A percentile compares a stretch with the other conserved stretches of the same genome.
These are phyloP conservation scores for Synanthedon tipuliformis DNA, from an alignment of 2,888 invertebrate genomes.

Conservation along the genomic window DNA sequence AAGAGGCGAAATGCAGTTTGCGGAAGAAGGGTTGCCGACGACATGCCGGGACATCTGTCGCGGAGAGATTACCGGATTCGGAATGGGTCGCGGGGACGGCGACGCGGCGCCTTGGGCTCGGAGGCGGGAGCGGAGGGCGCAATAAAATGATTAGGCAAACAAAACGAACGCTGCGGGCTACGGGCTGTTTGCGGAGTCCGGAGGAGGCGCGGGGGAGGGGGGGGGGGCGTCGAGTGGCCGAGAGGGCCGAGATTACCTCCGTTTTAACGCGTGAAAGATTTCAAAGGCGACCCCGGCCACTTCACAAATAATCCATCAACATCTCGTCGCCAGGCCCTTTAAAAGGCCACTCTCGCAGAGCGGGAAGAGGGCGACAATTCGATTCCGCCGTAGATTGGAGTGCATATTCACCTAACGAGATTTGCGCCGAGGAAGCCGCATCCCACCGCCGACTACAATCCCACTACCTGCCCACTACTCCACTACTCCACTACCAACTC, in stretches of 20 bases:
- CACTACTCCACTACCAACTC: neutral
- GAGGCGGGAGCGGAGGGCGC: conserved; percentile 19
- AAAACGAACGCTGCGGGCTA: conserved; percentile 48
- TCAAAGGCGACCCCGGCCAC: conserved; percentile 60
- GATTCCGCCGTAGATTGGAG: conserved; percentile 58
- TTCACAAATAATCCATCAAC: conserved; percentile 68
- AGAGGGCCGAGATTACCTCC: conserved; percentile 54
- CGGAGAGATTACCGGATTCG: conserved; percentile 31
- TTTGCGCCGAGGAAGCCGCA: conserved; percentile 22
- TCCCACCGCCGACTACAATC: conserved; percentile 1
- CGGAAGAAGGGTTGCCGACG: conserved; percentile 26
- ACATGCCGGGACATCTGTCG: conserved; percentile 31
- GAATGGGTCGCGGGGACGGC: conserved; percentile 31
- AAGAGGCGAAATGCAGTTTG: conserved; percentile 23
- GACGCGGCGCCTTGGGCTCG: conserved; percentile 15
- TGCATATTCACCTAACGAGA: conserved; percentile 61
- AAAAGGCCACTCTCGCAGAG: conserved; percentile 39
- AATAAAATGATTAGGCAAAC: conserved; percentile 66
- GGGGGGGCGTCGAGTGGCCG: conserved; percentile 10
- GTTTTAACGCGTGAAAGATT: conserved; percentile 68
- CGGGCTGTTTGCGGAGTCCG: conserved; percentile 18
- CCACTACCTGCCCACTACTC: neutral
- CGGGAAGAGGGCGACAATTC: conserved; percentile 51
- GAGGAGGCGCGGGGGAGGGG: conserved; percentile 13
- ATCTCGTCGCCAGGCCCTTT: conserved; percentile 41